Base-by-base conservation (phyloP, 2,888 invertebrate species). In the Parthenolecanium corni region DNA sequence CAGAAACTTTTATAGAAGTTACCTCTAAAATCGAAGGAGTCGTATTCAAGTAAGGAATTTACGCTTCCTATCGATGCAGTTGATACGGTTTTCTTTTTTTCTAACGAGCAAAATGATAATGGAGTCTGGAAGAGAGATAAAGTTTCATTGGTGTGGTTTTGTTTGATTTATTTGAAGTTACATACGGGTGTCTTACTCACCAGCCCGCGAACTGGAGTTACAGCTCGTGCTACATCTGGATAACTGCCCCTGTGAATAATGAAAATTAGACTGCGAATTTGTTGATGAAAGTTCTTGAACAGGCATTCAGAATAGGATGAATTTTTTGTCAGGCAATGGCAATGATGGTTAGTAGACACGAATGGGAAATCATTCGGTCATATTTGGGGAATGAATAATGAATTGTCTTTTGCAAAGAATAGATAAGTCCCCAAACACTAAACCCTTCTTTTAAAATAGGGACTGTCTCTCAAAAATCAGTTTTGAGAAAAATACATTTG, bases 131-230 rank as follows among this genome's bases (percentile, higher is more conserved):
- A 14, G 25, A 2, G 5, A 25, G 14, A 18, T 23, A 5, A 5
- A 24, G n/a, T 14, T 52, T 14, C 14, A 52, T 52, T 31, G 18
- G 18, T 25, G 16, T 16, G n/a, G n/a, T 18, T n/a, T n/a, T 4
- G 16, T 52, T 52, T 23, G 2, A 21, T 52, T 23, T n/a, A 14
- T 52, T 52, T 38, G 1, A 12, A 40, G 40, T 2, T 14, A 14
- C 40, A 2, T 2, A 20, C 14, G 20, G 20, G 20, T n/a, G 20
- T 3, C 6, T 64, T 54, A 63, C 66, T 61, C 63, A 67, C 67
- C 66, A 67, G 53, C 44, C 68, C 67, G 63, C 68, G 64, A 9
- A 69, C 56, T 3, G 69, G 69, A 12, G 69, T 69, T 6, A 66
- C 51, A 21, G 66, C 66, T 36, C 67, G 67, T 12, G 67, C 66